Conservation (phyloP, 2,797 vertebrate species). For the Borostomias antarcticus region DNA sequence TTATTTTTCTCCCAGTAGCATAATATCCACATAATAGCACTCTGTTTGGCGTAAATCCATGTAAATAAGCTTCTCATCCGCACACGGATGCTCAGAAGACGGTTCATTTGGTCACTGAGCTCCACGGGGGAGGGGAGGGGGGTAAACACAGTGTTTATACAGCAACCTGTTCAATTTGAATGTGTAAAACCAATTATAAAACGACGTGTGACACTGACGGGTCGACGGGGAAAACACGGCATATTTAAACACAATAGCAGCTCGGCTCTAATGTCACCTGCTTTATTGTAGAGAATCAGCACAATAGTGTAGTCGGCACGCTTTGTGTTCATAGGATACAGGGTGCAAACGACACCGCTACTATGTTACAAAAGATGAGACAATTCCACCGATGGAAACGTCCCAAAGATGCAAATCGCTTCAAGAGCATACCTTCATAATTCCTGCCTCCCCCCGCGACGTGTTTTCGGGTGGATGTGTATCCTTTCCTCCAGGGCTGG, state of each 20-base stretch:
- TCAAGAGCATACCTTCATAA: constrained; percentile 13
- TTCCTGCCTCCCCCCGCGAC: constrained; percentile 7
- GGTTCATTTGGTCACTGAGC: neutral
- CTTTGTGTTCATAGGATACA: neutral
- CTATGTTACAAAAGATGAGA: neutral
- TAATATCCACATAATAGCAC: neutral
- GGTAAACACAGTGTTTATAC: neutral
- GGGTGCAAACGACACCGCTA: neutral
- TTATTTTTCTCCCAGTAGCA: neutral
- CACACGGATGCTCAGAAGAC: neutral
- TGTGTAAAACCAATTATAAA: neutral
- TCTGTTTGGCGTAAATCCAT: neutral
- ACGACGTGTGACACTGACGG: neutral
- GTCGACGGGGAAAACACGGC: neutral
- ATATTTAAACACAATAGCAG: constrained; percentile 3
- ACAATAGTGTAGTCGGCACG: neutral
- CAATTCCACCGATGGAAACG: neutral
- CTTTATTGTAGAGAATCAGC: neutral
- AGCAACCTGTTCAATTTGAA: neutral
- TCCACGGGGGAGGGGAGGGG: neutral
- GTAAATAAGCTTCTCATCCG: neutral
- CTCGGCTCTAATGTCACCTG: neutral
- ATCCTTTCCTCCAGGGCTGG: neutral
- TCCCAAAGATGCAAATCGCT: neutral
- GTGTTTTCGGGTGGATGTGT: neutral